A percentile compares a stretch with the other conserved stretches of the same genome.
phyloP scores from a whole-genome alignment of 1,140 invertebrate genomes.

The Ceratina australensis region DNA sequence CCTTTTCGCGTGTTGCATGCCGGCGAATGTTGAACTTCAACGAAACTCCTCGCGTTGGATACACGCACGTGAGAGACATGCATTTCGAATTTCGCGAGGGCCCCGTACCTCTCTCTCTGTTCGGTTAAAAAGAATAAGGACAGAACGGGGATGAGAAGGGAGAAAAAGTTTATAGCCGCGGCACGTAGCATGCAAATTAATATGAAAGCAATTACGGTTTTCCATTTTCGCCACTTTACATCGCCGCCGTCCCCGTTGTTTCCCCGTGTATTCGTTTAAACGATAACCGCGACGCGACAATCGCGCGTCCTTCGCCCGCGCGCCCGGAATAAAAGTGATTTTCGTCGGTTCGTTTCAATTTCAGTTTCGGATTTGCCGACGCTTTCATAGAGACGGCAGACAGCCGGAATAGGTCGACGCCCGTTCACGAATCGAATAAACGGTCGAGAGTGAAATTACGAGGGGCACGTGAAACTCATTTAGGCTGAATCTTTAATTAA shows the following conservation, averaged over 20 bases:
- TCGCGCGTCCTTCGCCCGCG: conserved; percentile 8
- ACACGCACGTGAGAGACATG: conserved; percentile 32
- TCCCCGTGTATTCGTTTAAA: neutral
- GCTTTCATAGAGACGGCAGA: neutral
- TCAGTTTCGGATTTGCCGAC: neutral
- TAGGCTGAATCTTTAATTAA: conserved; percentile 66
- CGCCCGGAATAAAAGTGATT: neutral
- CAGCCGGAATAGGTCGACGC: conserved; percentile 14
- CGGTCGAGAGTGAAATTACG: conserved; percentile 54
- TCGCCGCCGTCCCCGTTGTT: neutral
- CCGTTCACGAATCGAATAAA: conserved; percentile 37
- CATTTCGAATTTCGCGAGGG: conserved; percentile 43
- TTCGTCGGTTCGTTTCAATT: neutral
- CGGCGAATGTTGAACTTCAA: conserved; percentile 9
- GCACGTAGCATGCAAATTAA: conserved; percentile 22
- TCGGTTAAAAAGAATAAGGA: conserved; percentile 9
- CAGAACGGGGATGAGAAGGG: neutral
- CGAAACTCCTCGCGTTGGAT: conserved; percentile 5
- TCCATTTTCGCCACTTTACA: conserved; percentile 21
- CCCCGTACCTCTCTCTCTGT: conserved; percentile 6
- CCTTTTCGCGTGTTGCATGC: neutral
- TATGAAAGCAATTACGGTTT: conserved; percentile 40
- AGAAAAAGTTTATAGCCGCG: neutral
- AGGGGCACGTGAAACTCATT: conserved; percentile 64
- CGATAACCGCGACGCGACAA: conserved; percentile 2